Percentiles rank a stretch among this genome's conserved stretches.
phyloP scores from a whole-genome alignment of 2,888 invertebrate genomes.

The Hirtodrosophila confusa region DNA sequence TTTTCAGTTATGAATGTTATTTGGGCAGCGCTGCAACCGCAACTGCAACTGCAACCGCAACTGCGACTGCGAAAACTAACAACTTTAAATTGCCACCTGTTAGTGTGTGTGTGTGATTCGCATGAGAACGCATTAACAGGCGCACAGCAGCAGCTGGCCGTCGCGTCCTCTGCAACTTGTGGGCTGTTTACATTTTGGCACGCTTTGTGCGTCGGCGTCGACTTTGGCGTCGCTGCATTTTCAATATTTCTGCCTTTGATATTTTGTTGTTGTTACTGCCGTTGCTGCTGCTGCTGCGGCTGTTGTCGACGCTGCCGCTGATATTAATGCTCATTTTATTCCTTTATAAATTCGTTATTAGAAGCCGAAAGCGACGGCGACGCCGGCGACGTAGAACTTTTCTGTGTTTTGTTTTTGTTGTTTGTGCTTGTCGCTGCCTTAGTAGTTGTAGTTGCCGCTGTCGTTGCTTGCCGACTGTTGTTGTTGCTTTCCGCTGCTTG shows the following conservation, averaged over 20 bases:
- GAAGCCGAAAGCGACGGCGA: constrained; percentile 59
- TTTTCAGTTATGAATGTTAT: constrained; percentile 56
- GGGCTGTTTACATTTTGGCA: constrained; percentile 55
- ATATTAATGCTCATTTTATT: constrained; percentile 72
- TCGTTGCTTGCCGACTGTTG: constrained; percentile 38
- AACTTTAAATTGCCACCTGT: constrained; percentile 47
- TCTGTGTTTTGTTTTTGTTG: constrained; percentile 39
- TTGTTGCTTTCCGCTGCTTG: constrained; percentile 29
- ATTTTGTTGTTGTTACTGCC: constrained; percentile 12
- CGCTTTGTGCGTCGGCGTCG: constrained; percentile 49
- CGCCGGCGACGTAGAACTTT: constrained; percentile 71
- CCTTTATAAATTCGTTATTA: constrained; percentile 70
- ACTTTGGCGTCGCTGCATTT: constrained; percentile 49
- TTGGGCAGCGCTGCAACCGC: constrained; percentile 38
- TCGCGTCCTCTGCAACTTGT: constrained; percentile 23
- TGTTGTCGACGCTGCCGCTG: constrained; percentile 34
- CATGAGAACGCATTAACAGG: constrained; percentile 53
- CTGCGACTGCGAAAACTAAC: constrained; percentile 4
- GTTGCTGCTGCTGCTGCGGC: constrained; percentile 17
- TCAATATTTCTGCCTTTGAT: constrained; percentile 43
- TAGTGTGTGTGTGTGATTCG: constrained; percentile 30
- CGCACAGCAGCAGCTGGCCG: constrained; percentile 47
- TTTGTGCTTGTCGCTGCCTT: constrained; percentile 48
- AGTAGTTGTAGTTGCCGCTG: constrained; percentile 49
- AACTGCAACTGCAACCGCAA: constrained; percentile 13